These are phyloP conservation scores for Ceraclea dissimilis DNA, from an alignment of 2,888 invertebrate genomes.

Conservation along the genomic window DNA sequence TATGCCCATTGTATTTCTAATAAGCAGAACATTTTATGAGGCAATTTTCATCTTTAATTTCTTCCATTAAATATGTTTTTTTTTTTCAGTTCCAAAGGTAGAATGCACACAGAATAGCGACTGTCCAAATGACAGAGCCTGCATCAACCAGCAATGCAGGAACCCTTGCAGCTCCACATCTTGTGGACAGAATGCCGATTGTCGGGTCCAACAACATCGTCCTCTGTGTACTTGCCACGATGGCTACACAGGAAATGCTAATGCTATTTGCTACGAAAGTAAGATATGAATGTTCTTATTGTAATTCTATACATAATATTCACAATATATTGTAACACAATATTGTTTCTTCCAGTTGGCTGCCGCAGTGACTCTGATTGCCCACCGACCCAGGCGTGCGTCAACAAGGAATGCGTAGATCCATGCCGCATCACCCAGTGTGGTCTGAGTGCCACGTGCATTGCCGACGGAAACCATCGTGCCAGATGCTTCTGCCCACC, in stretches of 20 bases:
- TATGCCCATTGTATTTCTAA: not conserved
- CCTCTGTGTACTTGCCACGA: constrained; percentile 76
- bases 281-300: constrained; percentile 32
- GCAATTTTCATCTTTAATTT: no score
- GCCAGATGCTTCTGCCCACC: constrained; percentile 72
- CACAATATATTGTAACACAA: no score
- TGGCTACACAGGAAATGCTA: constrained; percentile 78
- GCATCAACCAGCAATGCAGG: constrained; percentile 65
- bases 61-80: not conserved
- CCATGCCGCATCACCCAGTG: constrained; percentile 75
- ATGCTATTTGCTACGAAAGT: constrained; percentile 69
- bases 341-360: constrained; percentile 53
- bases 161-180: constrained; percentile 66
- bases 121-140: constrained; percentile 76
- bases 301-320: no score
- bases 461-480: constrained; percentile 66
- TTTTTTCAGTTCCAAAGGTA: constrained; percentile 50
- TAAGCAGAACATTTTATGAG: not conserved
- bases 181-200: constrained; percentile 73
- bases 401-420: constrained; percentile 72
- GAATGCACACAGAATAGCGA: constrained; percentile 73
- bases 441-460: constrained; percentile 71
- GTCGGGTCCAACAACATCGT: constrained; percentile 69
- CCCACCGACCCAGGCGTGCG: constrained; percentile 71
- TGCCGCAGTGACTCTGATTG: constrained; percentile 83